Evolutionary conservation across 2,113 vertebrate genomes (phyloP), one percentile per base, ranked within the genome.

Genomic region (Diphyllodes magnificus): DNA sequence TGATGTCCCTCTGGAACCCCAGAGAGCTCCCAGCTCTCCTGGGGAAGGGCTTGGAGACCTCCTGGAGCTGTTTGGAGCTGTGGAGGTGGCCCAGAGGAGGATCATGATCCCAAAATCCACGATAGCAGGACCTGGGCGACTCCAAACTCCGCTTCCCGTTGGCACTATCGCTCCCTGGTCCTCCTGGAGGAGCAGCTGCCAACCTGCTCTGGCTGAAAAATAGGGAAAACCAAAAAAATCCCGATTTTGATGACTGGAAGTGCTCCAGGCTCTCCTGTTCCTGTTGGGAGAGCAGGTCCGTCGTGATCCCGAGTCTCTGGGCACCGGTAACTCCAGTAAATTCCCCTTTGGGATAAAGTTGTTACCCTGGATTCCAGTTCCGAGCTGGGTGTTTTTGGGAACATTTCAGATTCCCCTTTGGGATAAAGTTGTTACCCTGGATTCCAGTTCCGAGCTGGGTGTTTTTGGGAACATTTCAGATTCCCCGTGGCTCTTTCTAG

Each of bases 121-220:
- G 0, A 3, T 1, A 0, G 19, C 49, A 64, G 28, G 25, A 14
- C 12, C 30, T 7, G 24, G 16, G 37, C 0, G 0, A 33, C 83
- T 77, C 14, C 6, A 49, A 82, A 10, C 2, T 5, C 51, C 0
- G 0, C 63, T 87, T 82, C 16, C 49, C 3, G 0, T 6, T 0
- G 2, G n/a, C 8, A 24, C 7, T 1, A 0, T 21, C 1, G 0
- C 73, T 85, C 57, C 54, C 50, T 42, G 44, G 18, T 54, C 82
- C 92, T 84, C 37, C 69, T 4, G 6, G 73, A 7, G 6, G 53
- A 91, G 87, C 65, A 71, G 70, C 90, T 88, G 87, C 45, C 70
- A 64, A 30, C 61, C 78, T 79, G 56, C 56, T 78, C 64, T 1
- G 5, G 47, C 49, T 79, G 5, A 20, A 68, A 79, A 54, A 22